Conservation (phyloP, 2,888 invertebrate species). For the Helicoverpa assulta region DNA sequence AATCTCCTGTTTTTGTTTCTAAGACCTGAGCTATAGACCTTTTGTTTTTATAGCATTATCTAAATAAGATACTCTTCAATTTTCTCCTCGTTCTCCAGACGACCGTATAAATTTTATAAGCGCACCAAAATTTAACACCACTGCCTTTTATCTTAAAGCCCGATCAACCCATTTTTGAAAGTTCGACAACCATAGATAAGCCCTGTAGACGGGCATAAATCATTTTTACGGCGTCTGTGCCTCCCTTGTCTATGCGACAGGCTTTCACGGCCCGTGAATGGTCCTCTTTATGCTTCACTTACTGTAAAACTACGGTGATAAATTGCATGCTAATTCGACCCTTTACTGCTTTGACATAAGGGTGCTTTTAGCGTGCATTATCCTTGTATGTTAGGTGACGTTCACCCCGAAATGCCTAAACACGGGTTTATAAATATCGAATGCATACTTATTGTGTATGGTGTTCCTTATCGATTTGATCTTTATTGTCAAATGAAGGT, state of each 20-base stretch:
- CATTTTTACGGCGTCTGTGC: constrained; percentile 84
- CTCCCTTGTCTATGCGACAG: constrained; percentile 84
- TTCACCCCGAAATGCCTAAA: constrained; percentile 81
- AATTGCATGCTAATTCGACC: constrained; percentile 31
- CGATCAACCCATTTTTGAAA: constrained; percentile 78
- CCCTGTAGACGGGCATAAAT: constrained; percentile 82
- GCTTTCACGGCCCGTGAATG: constrained; percentile 85
- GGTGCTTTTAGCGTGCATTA: constrained; percentile 58
- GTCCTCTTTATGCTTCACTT: constrained; percentile 81
- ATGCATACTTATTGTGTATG: constrained; percentile 71
- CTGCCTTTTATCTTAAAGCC: constrained; percentile 71
- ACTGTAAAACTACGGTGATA: constrained; percentile 69
- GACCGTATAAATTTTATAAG: constrained; percentile 9
- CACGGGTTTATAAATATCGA: constrained; percentile 83
- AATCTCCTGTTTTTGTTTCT: no score
- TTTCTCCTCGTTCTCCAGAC: not conserved
- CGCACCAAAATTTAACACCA: constrained; percentile 23
- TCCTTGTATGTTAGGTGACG: constrained; percentile 57
- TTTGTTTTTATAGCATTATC: no score
- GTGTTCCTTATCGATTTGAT: constrained; percentile 66
- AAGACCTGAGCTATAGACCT: no score
- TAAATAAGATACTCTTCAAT: not conserved
- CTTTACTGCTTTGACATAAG: constrained; percentile 54
- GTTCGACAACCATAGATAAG: constrained; percentile 83
- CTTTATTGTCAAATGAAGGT: constrained; percentile 29